These are phyloP conservation scores for Tribolium freemani DNA, from an alignment of 2,888 invertebrate species.

Conservation along the genomic window DNA sequence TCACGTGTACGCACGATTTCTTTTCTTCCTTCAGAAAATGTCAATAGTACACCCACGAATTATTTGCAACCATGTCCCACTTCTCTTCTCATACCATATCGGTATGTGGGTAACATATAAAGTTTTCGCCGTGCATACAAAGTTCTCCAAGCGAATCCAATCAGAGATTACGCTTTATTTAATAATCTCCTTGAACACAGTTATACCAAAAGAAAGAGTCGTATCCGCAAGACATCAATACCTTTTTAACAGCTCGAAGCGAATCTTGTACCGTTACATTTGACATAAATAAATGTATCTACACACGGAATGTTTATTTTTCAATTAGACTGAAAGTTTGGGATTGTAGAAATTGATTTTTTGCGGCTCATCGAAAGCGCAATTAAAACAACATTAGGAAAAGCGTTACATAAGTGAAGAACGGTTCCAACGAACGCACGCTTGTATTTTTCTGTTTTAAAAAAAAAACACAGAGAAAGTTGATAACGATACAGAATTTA, in stretches of 20 bases:
- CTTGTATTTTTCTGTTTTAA: background rate
- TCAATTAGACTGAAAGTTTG: background rate
- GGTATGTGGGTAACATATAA: constrained; percentile 19
- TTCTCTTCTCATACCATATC: constrained; percentile 12
- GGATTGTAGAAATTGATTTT: background rate
- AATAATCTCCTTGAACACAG: constrained; percentile 17
- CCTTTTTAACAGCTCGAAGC: constrained; percentile 23
- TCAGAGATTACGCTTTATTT: background rate
- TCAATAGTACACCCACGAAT: constrained; percentile 11
- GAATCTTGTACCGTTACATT: constrained; percentile 23
- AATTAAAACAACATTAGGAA: constrained; percentile 6
- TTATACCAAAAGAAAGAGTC: constrained; percentile 14
- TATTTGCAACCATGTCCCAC: constrained; percentile 27
- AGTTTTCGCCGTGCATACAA: constrained; percentile 16
- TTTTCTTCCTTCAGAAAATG: background rate
- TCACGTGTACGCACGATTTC: constrained; percentile 11
- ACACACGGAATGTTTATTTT: background rate
- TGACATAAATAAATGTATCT: constrained; percentile 29
- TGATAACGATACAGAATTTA: too few species aligned
- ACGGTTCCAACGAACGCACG: background rate
- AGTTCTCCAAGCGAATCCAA: background rate
- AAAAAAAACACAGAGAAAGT: too few species aligned
- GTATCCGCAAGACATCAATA: constrained; percentile 18
- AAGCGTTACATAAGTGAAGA: background rate
- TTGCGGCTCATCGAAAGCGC: too few species aligned